Conservation (phyloP, 1,140 invertebrate genomes). For the Achroia grisella region DNA sequence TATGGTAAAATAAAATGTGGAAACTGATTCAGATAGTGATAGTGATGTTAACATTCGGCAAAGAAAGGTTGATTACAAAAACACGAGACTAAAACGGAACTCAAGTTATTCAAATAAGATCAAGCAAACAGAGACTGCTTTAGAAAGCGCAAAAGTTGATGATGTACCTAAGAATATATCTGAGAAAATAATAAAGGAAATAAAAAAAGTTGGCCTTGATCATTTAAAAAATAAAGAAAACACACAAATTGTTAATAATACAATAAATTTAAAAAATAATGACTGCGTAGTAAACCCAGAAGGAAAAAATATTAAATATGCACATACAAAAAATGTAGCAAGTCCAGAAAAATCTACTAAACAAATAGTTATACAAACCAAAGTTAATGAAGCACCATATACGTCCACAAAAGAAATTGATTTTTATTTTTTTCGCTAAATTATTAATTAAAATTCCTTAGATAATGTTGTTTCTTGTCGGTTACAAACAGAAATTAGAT, state of each 20-base stretch:
- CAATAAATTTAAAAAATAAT: conserved; percentile 11
- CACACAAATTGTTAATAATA: not conserved
- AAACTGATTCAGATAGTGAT: conserved; percentile 70
- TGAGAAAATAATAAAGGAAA: conserved; percentile 45
- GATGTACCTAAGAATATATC: conserved; percentile 38
- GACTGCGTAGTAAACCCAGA: conserved; percentile 6
- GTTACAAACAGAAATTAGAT: too few relatives aligned
- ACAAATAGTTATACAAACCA: not conserved
- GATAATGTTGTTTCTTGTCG: too few relatives aligned
- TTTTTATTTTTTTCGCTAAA: not conserved
- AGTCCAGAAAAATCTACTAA: not conserved
- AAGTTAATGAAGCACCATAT: too few relatives aligned
- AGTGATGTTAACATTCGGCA: conserved; percentile 51
- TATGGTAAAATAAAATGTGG: conserved; percentile 10
- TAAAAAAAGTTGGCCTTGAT: conserved; percentile 38
- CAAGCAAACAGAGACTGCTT: conserved; percentile 39
- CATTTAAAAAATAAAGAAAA: conserved; percentile 18
- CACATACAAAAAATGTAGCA: not conserved
- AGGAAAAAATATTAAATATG: not conserved
- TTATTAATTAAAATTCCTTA: conserved; percentile 12
- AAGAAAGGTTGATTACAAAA: conserved; percentile 63
- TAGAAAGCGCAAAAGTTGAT: conserved; percentile 36
- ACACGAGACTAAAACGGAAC: conserved; percentile 61
- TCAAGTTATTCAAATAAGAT: conserved; percentile 50
- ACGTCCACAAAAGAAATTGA: not conserved